Evolutionary conservation across 92 coral and sea anemone genomes (phyloP), one percentile per base, ranked within the genome.

Genomic region (Pocillopora grandis): DNA sequence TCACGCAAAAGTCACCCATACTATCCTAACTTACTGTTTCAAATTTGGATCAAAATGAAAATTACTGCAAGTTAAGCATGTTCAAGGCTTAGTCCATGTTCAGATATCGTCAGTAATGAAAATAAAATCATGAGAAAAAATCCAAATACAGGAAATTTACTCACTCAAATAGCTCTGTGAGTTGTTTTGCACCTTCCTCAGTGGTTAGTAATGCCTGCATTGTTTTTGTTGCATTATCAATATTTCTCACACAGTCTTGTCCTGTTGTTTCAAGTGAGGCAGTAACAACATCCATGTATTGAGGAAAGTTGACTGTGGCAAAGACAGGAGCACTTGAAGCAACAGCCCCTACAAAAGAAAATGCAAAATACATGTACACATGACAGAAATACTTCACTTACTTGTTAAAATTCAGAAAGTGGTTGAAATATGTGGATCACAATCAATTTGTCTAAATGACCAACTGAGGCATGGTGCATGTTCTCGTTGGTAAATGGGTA

Each of bases 321-420:
- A 92, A 66, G 20, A 96, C 96, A 1, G 99, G 99, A 36, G 92
- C 99, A 94, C 99, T 96, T 70, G 99, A 80, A 33, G 99, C 98
- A 59, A 96, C 99, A 77, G 99, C 93, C 84, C 94, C 99, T 96
- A 88, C 21, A 0, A 80, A 76, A 36, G 12, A 63, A 76, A 2
- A 48, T 3, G 36, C 11, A 13, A 14, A 10, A 21, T 2, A 21
- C 71, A 66, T 15, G 33, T 27, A 11, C 1, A 66, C 1, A 31
- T 3, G 10, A 23, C 71, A 27, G 2, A 16, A 10, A 10, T 9
- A 4, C 13, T 66, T 19, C 4, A 42, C 4, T 7, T 42, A 42
- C 52, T 42, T 42, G 3, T 42, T 42, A 42, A 42, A 42, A 42
- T 42, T 42, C 52, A 42, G 4, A 3, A 42, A 42, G 5, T 42